These are phyloP conservation scores for Myotis vivesi DNA, from an alignment of 2,797 vertebrate species.

Conservation along the genomic window DNA sequence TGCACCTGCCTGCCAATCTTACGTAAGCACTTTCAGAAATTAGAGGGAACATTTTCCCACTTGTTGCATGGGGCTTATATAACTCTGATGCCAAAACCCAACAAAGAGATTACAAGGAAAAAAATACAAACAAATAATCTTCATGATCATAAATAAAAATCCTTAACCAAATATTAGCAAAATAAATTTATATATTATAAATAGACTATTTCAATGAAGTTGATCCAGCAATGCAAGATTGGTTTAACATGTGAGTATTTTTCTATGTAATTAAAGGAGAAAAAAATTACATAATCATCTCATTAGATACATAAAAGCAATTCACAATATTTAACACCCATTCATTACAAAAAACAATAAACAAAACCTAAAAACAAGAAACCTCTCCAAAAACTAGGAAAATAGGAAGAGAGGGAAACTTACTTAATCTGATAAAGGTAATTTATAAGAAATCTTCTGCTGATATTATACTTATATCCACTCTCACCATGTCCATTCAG, in stretches of 20 bases:
- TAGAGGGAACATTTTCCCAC: background rate
- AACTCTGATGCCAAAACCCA: background rate
- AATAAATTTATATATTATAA: background rate
- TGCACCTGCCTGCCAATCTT: background rate
- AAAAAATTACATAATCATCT: background rate
- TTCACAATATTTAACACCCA: background rate
- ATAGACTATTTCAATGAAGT: background rate
- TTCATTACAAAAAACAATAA: background rate
- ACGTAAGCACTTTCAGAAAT: conserved; percentile 3
- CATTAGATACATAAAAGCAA: background rate
- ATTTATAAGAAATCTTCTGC: background rate
- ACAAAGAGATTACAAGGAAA: background rate
- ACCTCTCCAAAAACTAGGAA: background rate
- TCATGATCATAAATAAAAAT: conserved; percentile 37
- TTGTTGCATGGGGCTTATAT: background rate
- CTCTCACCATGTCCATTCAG: background rate
- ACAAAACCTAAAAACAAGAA: background rate
- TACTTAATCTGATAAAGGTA: background rate
- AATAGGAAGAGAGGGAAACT: background rate
- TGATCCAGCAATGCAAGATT: background rate
- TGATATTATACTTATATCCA: background rate
- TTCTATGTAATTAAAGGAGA: background rate
- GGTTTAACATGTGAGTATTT: background rate
- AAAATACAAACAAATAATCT: background rate
- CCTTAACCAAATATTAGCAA: background rate